Evolutionary conservation across 2,113 vertebrate species (phyloP).

Genomic region (Pungitius pungitius): DNA sequence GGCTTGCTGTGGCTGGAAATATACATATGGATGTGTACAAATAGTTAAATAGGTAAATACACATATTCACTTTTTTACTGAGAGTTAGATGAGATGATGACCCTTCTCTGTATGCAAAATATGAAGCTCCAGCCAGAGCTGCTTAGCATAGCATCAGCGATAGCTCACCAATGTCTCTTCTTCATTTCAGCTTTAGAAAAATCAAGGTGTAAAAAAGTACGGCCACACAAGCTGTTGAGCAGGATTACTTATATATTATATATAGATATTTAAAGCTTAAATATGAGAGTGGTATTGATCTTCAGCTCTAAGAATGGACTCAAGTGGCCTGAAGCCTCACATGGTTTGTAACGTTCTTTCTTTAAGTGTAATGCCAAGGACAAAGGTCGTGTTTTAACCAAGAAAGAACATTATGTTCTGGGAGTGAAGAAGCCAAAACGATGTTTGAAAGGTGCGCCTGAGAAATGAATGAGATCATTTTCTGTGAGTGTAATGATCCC

Average conservation of each 20-base stretch:
- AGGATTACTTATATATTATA: no score
- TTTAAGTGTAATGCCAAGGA: not conserved
- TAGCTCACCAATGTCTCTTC: not conserved
- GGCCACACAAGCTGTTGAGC: not conserved
- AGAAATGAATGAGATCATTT: slow-evolving; percentile 36
- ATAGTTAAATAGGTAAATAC: not conserved
- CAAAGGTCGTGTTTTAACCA: not conserved
- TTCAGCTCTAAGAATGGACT: not conserved
- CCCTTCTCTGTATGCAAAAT: not conserved
- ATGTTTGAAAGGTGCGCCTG: slow-evolving; percentile 27
- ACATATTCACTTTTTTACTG: not conserved
- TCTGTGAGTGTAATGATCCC: slow-evolving; percentile 31
- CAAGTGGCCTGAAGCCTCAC: not conserved
- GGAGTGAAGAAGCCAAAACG: slow-evolving; percentile 25
- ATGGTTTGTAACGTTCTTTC: not conserved
- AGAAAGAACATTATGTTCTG: slow-evolving; percentile 28
- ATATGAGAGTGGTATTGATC: not conserved
- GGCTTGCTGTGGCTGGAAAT: no score
- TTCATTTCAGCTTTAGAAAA: not conserved
- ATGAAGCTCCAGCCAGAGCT: not conserved
- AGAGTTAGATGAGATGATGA: not conserved
- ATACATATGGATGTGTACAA: not conserved
- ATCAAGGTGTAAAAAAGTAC: not conserved
- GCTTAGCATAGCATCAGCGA: not conserved
- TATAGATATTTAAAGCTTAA: not conserved